Conservation (phyloP, 2,113 vertebrate species). For the Cebidichthys violaceus region DNA sequence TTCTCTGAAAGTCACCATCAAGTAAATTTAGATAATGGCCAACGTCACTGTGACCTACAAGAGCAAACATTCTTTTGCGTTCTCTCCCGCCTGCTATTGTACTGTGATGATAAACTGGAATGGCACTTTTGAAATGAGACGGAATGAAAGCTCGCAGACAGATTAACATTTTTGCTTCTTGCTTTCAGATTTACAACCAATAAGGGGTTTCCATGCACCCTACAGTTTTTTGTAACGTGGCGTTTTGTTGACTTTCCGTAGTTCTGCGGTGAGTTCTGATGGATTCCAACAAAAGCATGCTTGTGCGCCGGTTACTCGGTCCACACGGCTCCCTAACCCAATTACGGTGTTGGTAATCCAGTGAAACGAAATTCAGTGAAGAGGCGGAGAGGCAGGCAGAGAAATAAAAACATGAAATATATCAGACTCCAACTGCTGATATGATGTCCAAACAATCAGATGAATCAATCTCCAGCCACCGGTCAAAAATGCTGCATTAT, state of each 20-base stretch:
- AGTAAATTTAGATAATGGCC: conserved; percentile 8
- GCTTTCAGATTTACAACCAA: not conserved
- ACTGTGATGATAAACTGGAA: conserved; percentile 28
- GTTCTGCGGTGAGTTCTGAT: conserved; percentile 55
- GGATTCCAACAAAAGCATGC: conserved; percentile 68
- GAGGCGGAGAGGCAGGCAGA: conserved; percentile 52
- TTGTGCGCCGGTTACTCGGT: conserved; percentile 60
- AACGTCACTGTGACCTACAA: not conserved
- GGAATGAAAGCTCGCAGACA: conserved; percentile 16
- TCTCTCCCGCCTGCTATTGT: not conserved
- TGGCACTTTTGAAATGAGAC: conserved; percentile 7
- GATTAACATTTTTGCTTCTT: not conserved
- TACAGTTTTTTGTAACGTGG: conserved; percentile 18
- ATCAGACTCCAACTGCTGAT: conserved; percentile 60
- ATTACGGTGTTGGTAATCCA: conserved; percentile 78
- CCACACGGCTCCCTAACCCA: conserved; percentile 66
- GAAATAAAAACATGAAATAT: conserved; percentile 58
- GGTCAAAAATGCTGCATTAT: conserved; percentile 80
- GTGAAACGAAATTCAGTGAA: conserved; percentile 67
- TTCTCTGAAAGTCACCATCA: conserved; percentile 20
- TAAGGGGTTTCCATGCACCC: not conserved
- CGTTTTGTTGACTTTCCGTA: conserved; percentile 57
- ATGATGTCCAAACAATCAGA: conserved; percentile 71
- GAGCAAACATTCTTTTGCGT: not conserved
- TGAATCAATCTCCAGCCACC: conserved; percentile 77